A percentile compares a stretch with the other conserved stretches of the same genome.
Conservation (phyloP, 2,797 vertebrate species). For the Acrocephalus scirpaceus region DNA sequence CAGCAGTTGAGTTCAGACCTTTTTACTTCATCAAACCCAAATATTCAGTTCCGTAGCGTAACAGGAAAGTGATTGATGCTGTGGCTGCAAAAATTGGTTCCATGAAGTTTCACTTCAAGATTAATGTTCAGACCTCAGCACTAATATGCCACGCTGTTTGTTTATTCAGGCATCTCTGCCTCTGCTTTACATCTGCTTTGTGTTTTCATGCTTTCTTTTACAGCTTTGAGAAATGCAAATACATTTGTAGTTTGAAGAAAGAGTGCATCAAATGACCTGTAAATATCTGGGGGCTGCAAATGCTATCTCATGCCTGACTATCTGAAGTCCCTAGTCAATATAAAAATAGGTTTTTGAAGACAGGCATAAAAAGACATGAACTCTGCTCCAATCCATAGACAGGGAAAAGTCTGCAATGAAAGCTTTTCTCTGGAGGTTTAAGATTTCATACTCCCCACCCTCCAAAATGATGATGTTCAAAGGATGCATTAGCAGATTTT, state of each 20-base stretch:
- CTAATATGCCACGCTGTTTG: not conserved
- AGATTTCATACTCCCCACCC: not conserved
- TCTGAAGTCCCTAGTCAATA: not conserved
- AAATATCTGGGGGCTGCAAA: not conserved
- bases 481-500: not conserved
- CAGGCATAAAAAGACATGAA: not conserved
- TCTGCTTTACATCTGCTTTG: constrained; percentile 10
- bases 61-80: constrained; percentile 28
- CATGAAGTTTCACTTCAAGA: not conserved
- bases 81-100: not conserved
- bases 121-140: constrained; percentile 7
- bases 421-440: not conserved
- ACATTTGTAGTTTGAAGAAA: not conserved
- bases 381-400: not conserved
- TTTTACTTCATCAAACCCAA: constrained; percentile 2
- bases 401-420: not conserved
- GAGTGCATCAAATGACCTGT: not conserved
- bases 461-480: not conserved
- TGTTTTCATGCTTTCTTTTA: not conserved
- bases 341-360: constrained; percentile 2
- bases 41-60: not conserved
- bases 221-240: constrained; percentile 22
- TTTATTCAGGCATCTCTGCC: constrained; percentile 7
- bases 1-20: not conserved
- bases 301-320: not conserved